Base-by-base conservation (phyloP, 2,888 invertebrate species). In the Troides aeacus region DNA sequence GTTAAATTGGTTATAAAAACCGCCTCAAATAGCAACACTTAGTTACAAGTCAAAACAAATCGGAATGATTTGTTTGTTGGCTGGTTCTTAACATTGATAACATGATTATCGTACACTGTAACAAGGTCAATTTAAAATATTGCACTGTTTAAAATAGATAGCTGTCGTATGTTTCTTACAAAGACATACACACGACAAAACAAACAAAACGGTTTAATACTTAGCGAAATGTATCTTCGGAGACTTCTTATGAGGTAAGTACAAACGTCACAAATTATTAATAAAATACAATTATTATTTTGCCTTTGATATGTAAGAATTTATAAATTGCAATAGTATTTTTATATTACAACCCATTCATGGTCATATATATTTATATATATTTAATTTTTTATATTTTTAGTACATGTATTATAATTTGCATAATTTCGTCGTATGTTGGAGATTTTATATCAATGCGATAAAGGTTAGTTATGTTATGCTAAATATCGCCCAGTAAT, bases 121-220 rank as follows among this genome's bases (percentile, higher is more conserved):
- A n/a, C 56, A 69, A 69, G 69, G 69, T 69, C 62, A 65, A 62
- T 65, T 60, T 53, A 64, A 50, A 61, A 57, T 65, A 65, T 65
- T 69, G 36, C 23, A 62, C 18, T 58, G 18, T 57, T 46, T 46
- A 42, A 46, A 65, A 36, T 42, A 62, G 58, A 69, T 64, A 66
- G n/a, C 7, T 6, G 21, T 50, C 50, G 24, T 65, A 36, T 30
- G 10, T 62, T 58, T 39, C 56, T 59, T 36, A 60, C 59, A 36
- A n/a, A 24, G 18, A 39, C 39, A 60, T 15, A 63, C n/a, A 24
- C n/a, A 62, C 24, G 10, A n/a, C 18, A 24, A 46, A 46, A 61
- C 24, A 5, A 10, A n/a, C 18, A 24, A 46, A 46, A 61, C 24
- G 8, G n/a, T 30, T 23, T 61, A 23, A 46, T 61, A 8, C 23